Base-by-base conservation (phyloP, 1,140 invertebrate species). In the Cyclargus thomasi region DNA sequence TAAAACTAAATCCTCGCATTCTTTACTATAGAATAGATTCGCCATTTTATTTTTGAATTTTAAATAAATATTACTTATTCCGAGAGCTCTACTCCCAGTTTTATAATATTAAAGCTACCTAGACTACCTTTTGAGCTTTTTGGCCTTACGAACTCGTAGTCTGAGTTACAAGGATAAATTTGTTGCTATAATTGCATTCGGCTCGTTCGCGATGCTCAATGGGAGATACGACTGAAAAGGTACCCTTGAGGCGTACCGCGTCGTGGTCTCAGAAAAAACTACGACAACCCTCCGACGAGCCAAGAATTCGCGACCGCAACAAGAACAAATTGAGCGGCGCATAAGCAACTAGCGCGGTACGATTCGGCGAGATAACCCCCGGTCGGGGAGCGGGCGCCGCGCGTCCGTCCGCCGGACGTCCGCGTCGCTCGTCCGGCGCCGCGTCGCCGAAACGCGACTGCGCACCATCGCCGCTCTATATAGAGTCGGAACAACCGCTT, bases 341-440 rank as follows among this genome's bases (percentile, higher is more conserved):
- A 76, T 76, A 82, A 80, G 82, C 85, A 80, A 84, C 86, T 87
- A 85, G 81, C 84, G 82, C 80, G 80, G 82, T 83, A 83, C 84
- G 87, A 88, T 88, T 87, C 80, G 80, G 79, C 67, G 81, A 90
- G 87, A 90, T 90, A 90, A 88, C 85, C 87, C 81, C 85, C 77
- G 82, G 83, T 78, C 74, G 75, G 76, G 71, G 77, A 75, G 81
- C 79, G 83, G 75, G 82, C 83, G 81, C 80, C 74, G 78, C 70
- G 76, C 76, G 79, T 79, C 80, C 79, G 83, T 69, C 74, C 71
- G 75, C 81, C 82, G 86, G 86, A 86, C 80, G 78, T 88, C 82
- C 85, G 85, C 71, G 81, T 55, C 70, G 64, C 68, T 68, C 53
- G 70, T 68, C 67, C 72, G 22, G 22, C 36, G 63, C 70, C 59